Evolutionary conservation across 2,113 vertebrate species (phyloP).

Genomic region (Campylorhamphus procurvoides): DNA sequence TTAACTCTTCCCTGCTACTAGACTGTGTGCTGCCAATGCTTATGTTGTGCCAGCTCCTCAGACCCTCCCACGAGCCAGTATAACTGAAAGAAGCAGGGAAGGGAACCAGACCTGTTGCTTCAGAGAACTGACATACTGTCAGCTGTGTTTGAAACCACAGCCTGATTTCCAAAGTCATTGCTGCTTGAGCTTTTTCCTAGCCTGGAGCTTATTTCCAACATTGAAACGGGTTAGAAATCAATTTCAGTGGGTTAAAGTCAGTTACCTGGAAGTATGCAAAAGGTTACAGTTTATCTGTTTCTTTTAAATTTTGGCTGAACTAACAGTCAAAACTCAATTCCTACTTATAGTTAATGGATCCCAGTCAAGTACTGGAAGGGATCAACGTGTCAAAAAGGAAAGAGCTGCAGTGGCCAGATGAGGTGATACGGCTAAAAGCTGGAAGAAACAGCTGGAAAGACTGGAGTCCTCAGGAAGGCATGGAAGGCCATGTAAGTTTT

Average conservation of each 20-base stretch:
- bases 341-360: conserved; percentile 80
- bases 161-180: not conserved
- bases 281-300: not conserved
- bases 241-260: not conserved
- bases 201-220: not conserved
- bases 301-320: conserved; percentile 30
- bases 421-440: conserved; percentile 90
- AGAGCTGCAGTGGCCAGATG: conserved; percentile 98
- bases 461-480: conserved; percentile 97
- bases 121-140: not conserved
- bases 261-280: not conserved
- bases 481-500: conserved; percentile 97
- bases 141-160: not conserved
- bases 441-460: conserved; percentile 98
- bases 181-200: not conserved
- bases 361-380: conserved; percentile 91
- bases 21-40: not conserved
- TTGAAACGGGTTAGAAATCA: not conserved
- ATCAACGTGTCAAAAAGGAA: conserved; percentile 96
- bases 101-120: not conserved
- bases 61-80: not conserved
- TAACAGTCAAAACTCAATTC: conserved; percentile 59
- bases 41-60: not conserved
- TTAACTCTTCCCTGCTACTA: not conserved
- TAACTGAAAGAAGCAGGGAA: not conserved